Conservation (phyloP, 1,140 invertebrate species). For the Leptestheria dahalacensis region DNA sequence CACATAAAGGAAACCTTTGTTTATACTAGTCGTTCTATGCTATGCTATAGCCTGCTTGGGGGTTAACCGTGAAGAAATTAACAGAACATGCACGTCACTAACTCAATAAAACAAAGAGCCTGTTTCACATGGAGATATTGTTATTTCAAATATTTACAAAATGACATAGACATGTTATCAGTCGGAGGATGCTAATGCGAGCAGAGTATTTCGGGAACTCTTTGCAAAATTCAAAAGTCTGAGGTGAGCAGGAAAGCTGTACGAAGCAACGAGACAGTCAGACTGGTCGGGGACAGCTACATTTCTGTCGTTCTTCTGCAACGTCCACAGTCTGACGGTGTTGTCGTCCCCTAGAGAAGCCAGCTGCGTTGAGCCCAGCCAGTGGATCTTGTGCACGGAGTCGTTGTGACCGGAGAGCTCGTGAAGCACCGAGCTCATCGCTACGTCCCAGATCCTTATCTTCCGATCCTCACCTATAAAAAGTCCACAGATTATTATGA, state of each 20-base stretch:
- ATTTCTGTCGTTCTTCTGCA: slow-evolving; percentile 18
- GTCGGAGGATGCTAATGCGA: neutral
- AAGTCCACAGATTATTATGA: neutral
- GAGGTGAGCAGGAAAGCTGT: neutral
- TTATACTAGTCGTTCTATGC: too few species aligned
- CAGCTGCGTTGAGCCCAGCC: slow-evolving; percentile 42
- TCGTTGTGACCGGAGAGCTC: slow-evolving; percentile 45
- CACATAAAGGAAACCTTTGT: too few species aligned
- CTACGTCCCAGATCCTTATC: slow-evolving; percentile 52
- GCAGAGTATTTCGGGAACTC: neutral
- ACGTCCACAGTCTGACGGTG: slow-evolving; percentile 42
- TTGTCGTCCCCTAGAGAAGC: slow-evolving; percentile 44
- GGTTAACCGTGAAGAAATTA: too few species aligned
- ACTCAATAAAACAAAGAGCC: too few species aligned
- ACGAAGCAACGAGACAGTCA: neutral
- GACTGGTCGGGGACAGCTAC: neutral
- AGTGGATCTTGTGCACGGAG: slow-evolving; percentile 41
- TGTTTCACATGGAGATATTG: too few species aligned
- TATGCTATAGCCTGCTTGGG: too few species aligned
- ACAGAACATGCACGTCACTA: too few species aligned
- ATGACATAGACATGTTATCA: neutral
- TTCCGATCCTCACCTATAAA: slow-evolving; percentile 43
- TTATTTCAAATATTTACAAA: too few species aligned
- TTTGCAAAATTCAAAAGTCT: neutral
- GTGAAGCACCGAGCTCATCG: slow-evolving; percentile 38